These are phyloP conservation scores for Rhabditoides inermis DNA, from an alignment of 2,888 invertebrate genomes.

Conservation along the genomic window DNA sequence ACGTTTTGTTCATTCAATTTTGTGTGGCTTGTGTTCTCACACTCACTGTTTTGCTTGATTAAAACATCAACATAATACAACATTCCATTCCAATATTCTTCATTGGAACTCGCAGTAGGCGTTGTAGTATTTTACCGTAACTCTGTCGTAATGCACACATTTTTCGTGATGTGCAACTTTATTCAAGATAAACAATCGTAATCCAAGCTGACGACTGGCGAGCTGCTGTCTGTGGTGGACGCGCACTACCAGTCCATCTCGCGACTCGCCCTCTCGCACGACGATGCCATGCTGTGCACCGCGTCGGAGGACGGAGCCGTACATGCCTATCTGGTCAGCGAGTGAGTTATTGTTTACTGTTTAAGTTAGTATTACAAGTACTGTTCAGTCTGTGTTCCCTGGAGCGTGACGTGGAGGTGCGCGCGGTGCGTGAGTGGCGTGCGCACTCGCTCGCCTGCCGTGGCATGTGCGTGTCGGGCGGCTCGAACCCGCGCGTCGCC, in stretches of 20 bases:
- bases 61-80: too few species aligned
- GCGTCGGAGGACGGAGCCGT: conserved; percentile 34
- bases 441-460: conserved; percentile 32
- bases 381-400: conserved; percentile 17
- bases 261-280: conserved; percentile 23
- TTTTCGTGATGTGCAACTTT: neutral
- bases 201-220: conserved; percentile 30
- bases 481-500: conserved; percentile 27
- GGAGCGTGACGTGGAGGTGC: conserved; percentile 18
- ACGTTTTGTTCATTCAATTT: too few species aligned
- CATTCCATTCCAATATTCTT: too few species aligned
- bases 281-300: conserved; percentile 30
- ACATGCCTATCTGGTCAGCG: conserved; percentile 31
- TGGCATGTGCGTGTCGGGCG: conserved; percentile 26
- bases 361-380: neutral
- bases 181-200: neutral
- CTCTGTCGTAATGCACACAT: too few species aligned
- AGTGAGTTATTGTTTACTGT: conserved; percentile 17
- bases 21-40: too few species aligned
- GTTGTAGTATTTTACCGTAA: neutral
- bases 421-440: conserved; percentile 29
- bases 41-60: too few species aligned
- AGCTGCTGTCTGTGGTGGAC: conserved; percentile 30
- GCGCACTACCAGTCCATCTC: conserved; percentile 38
- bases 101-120: neutral